These are phyloP conservation scores for Lepidothrix coronata DNA, from an alignment of 2,113 vertebrate species.

Conservation along the genomic window DNA sequence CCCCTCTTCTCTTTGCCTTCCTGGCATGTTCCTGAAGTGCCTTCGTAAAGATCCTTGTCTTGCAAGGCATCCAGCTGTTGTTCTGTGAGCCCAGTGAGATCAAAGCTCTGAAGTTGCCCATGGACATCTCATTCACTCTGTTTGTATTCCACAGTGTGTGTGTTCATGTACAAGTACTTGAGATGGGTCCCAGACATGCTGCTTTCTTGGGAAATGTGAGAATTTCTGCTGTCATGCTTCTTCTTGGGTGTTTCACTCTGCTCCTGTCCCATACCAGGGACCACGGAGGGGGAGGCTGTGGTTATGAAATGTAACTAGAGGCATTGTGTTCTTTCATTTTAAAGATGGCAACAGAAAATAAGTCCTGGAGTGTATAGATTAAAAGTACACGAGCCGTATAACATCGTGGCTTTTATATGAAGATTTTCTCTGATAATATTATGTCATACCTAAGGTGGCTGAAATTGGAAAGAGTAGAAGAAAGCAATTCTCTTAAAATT, in stretches of 20 bases:
- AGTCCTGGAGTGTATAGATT: not conserved
- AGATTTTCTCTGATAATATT: not conserved
- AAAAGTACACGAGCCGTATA: not conserved
- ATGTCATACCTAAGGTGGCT: not conserved
- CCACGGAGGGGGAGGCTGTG: not conserved
- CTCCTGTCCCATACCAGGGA: not conserved
- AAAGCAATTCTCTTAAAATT: not conserved
- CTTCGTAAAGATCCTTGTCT: not conserved
- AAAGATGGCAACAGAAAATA: not conserved
- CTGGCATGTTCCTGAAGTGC: not conserved
- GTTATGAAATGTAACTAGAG: not conserved
- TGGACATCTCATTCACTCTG: not conserved
- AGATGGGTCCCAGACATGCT: not conserved
- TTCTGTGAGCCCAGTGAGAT: not conserved
- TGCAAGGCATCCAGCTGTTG: not conserved
- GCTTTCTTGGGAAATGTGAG: not conserved
- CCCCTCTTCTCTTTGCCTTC: not conserved
- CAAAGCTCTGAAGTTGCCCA: not conserved
- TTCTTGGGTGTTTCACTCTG: not conserved
- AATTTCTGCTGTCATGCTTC: not conserved
- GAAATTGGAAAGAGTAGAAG: not conserved
- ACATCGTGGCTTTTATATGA: not conserved
- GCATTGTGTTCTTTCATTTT: not conserved
- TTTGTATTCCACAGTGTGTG: accelerated
- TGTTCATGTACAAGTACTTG: not conserved